Base-by-base conservation (phyloP, 2,888 invertebrate species). In the Boloria euphrosyne region DNA sequence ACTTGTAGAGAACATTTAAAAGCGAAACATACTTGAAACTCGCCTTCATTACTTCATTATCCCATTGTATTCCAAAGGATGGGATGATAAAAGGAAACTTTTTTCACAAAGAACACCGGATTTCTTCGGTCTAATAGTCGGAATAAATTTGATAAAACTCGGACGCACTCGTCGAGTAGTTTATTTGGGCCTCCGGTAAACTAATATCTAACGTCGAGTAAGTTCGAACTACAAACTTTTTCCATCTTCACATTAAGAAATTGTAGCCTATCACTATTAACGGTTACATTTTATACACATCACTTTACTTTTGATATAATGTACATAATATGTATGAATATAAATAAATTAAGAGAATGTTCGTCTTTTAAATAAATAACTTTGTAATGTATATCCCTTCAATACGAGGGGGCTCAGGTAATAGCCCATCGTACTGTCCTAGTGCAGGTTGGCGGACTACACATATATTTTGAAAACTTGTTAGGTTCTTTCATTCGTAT, bases 61-160 rank as follows among this genome's bases (percentile, higher is more conserved):
- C 59, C 73, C 72, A 80, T 79, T 81, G 78, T 83, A 74, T 75
- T 76, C 73, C 68, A 71, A 74, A 71, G 67, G 61, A 55, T 50
- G 68, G 70, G 66, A 70, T 70, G 69, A 72, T 67, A 72, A 73
- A 76, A 74, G 71, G 64, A 69, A 75, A 73, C 66, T 73, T 78
- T 75, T 72, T 68, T 62, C 62, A 55, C 60, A 59, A 67, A 72
- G 73, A 81, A 77, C 75, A 71, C 66, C 67, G 67, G 59, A 67
- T 68, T 70, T 73, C 74, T 70, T 67, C 72, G 67, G 70, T 75
- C 76, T 79, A 80, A 78, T 79, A 80, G 76, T 76, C 69, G 71
- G 77, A 82, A 82, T 82, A 82, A 81, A 83, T 82, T 82, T 80
- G 79, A 83, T 79, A 76, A 79, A 80, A 81, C 75, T 76, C 71